Evolutionary conservation across 1,140 invertebrate species (phyloP).

Genomic region (Drosophila nigrodunni): DNA sequence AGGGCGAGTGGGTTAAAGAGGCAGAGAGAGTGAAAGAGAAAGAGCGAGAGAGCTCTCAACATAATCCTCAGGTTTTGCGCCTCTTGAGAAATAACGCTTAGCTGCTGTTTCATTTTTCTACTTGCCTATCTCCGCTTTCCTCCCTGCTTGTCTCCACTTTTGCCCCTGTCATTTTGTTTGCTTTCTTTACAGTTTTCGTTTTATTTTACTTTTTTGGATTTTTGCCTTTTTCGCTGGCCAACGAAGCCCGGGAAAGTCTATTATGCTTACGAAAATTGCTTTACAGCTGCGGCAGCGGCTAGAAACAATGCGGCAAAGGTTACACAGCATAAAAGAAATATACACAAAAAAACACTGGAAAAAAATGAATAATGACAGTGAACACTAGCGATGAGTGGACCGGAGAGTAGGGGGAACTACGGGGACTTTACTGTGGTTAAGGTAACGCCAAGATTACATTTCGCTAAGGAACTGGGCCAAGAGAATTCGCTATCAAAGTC

Average conservation of each 20-base stretch:
- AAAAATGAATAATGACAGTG: slow-evolving; percentile 79
- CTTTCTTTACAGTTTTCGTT: slow-evolving; percentile 38
- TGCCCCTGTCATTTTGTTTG: slow-evolving; percentile 54
- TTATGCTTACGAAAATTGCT: slow-evolving; percentile 80
- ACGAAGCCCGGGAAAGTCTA: slow-evolving; percentile 64
- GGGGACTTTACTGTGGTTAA: not conserved
- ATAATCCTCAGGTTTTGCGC: slow-evolving; percentile 56
- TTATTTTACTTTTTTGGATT: slow-evolving; percentile 10
- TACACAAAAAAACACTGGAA: slow-evolving; percentile 26
- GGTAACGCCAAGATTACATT: slow-evolving; percentile 35
- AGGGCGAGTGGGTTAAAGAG: not conserved
- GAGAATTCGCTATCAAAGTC: slow-evolving; percentile 48
- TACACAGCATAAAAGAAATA: slow-evolving; percentile 78
- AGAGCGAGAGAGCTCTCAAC: slow-evolving; percentile 14
- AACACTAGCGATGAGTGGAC: slow-evolving; percentile 13
- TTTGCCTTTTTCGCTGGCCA: slow-evolving; percentile 48
- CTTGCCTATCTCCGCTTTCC: not conserved
- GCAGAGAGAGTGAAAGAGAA: not conserved
- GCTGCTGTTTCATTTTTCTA: slow-evolving; percentile 47
- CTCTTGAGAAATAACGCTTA: slow-evolving; percentile 78
- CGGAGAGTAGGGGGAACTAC: not conserved
- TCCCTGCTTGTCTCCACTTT: slow-evolving; percentile 2
- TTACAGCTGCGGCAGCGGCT: slow-evolving; percentile 66
- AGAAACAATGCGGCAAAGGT: slow-evolving; percentile 78
- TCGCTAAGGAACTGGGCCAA: slow-evolving; percentile 40